Base-by-base conservation (phyloP, 1,140 invertebrate species). In the Matsumurasca onukii region DNA sequence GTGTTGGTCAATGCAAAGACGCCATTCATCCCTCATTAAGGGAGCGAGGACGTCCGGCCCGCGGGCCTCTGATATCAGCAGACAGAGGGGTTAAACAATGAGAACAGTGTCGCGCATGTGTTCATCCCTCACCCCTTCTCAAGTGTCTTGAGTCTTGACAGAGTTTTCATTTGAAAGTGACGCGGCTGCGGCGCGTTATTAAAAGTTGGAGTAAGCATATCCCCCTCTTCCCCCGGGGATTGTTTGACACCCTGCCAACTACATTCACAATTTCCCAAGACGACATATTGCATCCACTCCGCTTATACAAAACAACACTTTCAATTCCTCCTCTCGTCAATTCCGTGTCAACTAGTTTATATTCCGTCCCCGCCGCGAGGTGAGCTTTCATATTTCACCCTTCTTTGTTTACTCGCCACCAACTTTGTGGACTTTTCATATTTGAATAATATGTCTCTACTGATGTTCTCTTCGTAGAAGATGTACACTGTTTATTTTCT, bases 151-250 rank as follows among this genome's bases (percentile, higher is more conserved):
- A n/a, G n/a, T 25, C 62, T 65, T 65, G 62, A 65, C 62, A 65
- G 62, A 45, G 27, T 65, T 65, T 65, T 65, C 62, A 65, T 65
- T 65, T 65, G 62, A 65, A 65, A 65, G n/a, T 65, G 62, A 65
- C 62, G 62, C 62, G 62, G 62, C 31, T 65, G 62, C 22, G 62
- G 62, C 62, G 62, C 34, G 48, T 65, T 65, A 65, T 65, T 65
- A 65, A 65, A 65, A 65, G 62, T 65, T 65, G 62, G 62, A 65
- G 62, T 65, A 65, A 65, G 62, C 31, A 45, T n/a, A 2, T 20
- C 27, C 61, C 61, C 31, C 30, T 12, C 22, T 2, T 2, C 61
- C 62, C 62, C 20, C 9, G 31, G 62, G 62, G 62, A 65, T 48
- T 65, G 62, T 65, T 65, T 65, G 62, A 65, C 62, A 65, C 62